Percentiles rank a stretch among this genome's conserved stretches.
phyloP scores from a whole-genome alignment of 2,888 invertebrate genomes.

The Andrena flavipes region DNA sequence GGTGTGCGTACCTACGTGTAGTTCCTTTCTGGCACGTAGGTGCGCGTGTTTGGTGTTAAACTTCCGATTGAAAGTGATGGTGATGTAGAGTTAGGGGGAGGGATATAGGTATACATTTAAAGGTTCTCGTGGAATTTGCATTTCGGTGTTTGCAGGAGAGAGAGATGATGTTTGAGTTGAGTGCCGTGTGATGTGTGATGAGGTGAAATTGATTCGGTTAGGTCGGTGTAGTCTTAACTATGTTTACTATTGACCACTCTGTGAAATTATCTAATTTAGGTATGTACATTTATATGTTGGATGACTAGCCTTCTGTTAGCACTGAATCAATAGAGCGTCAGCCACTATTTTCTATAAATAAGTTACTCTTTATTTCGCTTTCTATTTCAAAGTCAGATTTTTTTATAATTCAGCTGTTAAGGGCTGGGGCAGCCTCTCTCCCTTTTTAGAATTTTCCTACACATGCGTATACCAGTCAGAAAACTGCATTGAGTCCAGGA shows the following conservation, averaged over 20 bases:
- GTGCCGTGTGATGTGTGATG: neutral
- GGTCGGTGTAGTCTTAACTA: neutral
- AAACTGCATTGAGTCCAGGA: too few relatives aligned
- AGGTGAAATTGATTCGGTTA: slow-evolving; percentile 5
- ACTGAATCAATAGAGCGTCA: too few relatives aligned
- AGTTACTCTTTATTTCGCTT: too few relatives aligned
- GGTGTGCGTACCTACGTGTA: neutral
- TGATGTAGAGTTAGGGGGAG: neutral
- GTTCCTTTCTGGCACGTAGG: slow-evolving; percentile 18
- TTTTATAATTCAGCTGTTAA: too few relatives aligned
- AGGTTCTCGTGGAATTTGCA: neutral
- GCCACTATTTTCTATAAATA: too few relatives aligned
- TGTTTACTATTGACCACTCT: neutral
- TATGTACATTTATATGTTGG: too few relatives aligned
- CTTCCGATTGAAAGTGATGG: neutral
- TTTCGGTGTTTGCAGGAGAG: neutral
- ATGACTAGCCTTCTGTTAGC: too few relatives aligned
- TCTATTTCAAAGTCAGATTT: too few relatives aligned
- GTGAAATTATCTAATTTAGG: too few relatives aligned
- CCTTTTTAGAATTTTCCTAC: too few relatives aligned
- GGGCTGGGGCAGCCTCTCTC: too few relatives aligned
- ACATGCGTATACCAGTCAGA: too few relatives aligned
- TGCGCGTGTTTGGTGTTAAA: slow-evolving; percentile 17
- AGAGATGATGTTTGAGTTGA: neutral
- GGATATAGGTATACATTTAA: neutral